These are phyloP conservation scores for Chelon auratus DNA, from an alignment of 2,797 vertebrate species.

Conservation along the genomic window DNA sequence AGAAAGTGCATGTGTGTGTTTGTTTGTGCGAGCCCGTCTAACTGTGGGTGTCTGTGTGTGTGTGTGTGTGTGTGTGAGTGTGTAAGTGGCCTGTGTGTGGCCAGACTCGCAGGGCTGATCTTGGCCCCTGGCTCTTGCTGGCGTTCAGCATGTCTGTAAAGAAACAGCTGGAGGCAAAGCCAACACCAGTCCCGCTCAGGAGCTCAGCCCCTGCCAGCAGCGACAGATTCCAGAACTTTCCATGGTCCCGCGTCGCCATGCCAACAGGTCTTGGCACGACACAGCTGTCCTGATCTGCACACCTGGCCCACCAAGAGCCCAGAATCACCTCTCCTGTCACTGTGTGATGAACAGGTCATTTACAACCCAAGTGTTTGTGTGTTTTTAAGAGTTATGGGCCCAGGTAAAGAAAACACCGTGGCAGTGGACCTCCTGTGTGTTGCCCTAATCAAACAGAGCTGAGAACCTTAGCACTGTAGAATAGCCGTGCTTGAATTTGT, in stretches of 20 bases:
- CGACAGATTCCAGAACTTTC: conserved; percentile 87
- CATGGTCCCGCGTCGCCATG: conserved; percentile 78
- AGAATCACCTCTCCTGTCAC: conserved; percentile 83
- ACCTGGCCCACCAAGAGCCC: conserved; percentile 86
- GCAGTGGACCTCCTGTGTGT: conserved; percentile 81
- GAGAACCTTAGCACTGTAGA: conserved; percentile 71
- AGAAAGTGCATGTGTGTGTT: conserved; percentile 70
- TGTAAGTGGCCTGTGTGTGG: conserved; percentile 83
- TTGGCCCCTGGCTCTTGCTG: conserved; percentile 79
- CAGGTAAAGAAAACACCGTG: conserved; percentile 81
- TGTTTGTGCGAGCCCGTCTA: conserved; percentile 68
- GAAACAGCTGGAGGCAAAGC: conserved; percentile 86
- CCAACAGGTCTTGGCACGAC: conserved; percentile 80
- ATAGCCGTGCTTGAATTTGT: conserved; percentile 65
- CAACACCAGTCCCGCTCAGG: conserved; percentile 82
- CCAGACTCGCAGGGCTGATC: conserved; percentile 79
- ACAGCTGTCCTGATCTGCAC: conserved; percentile 79
- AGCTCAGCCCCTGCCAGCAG: conserved; percentile 77
- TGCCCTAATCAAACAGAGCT: conserved; percentile 80
- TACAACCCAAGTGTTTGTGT: conserved; percentile 86
- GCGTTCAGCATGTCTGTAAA: conserved; percentile 83
- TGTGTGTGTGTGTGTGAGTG: conserved; percentile 63
- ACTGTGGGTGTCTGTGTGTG: conserved; percentile 57
- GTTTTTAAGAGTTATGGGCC: conserved; percentile 84
- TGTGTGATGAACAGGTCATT: conserved; percentile 86